Percentiles rank a stretch among this genome's conserved stretches.
Conservation (phyloP, 2,113 vertebrate species). For the Aldabrachelys gigantea region DNA sequence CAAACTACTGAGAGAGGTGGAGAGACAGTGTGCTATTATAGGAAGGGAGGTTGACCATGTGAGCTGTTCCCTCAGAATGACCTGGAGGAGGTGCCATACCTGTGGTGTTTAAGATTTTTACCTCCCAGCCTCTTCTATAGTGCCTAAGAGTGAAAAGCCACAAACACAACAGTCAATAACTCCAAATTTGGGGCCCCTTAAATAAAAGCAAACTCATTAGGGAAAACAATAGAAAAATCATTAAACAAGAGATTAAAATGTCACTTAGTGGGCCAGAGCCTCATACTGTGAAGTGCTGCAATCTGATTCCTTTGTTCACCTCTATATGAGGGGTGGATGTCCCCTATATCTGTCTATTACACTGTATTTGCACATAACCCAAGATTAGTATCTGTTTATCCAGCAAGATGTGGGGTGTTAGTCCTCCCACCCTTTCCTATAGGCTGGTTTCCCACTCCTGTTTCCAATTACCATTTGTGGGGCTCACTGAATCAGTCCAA, state of each 20-base stretch:
- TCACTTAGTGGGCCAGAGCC: background rate
- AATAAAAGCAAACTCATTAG: background rate
- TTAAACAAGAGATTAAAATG: background rate
- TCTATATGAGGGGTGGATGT: background rate
- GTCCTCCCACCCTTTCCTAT: background rate
- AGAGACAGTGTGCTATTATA: too few species aligned
- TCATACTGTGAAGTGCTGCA: background rate
- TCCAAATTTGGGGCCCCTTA: background rate
- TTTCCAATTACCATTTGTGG: background rate
- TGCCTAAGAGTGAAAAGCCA: background rate
- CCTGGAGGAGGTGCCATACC: background rate
- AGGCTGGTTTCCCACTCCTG: background rate
- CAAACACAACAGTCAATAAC: background rate
- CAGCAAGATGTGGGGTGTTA: background rate
- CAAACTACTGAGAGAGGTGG: background rate
- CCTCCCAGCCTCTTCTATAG: background rate
- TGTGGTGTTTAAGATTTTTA: background rate
- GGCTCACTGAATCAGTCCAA: background rate
- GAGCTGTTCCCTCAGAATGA: background rate
- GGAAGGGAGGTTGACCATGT: background rate
- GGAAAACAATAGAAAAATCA: background rate
- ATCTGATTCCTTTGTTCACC: background rate
- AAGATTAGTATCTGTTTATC: background rate
- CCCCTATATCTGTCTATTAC: background rate
- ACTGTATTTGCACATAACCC: background rate